Base-by-base conservation (phyloP, 2,888 invertebrate genomes). In the Diloba caeruleocephala region DNA sequence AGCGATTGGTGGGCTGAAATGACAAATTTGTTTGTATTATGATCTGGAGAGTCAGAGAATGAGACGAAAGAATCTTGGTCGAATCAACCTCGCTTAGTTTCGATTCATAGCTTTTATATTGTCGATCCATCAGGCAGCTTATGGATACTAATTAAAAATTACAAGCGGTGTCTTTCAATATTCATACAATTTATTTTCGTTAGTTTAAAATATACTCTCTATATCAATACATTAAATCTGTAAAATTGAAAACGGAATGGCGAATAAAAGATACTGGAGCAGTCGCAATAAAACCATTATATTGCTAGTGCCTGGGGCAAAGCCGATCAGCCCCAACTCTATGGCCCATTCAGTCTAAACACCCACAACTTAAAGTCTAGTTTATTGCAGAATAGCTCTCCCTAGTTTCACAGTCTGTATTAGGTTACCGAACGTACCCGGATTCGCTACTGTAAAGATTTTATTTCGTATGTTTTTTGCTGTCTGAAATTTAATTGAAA, bases 401-500 rank as follows among this genome's bases (percentile, higher is more conserved):
- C 62, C 66, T 62, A 64, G 59, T 68, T 73, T 61, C 44, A 62
- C 78, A 74, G 79, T 71, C 67, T 65, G 81, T 83, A 81, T 87
- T 83, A 77, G 76, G 81, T 84, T 84, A 84, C 79, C 66, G 70
- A 76, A 63, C 60, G 79, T 81, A 74, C 57, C 51, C 53, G 78
- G 87, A 79, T 67, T 64, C 69, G 80, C 81, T 78, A 75, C 79
- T 78, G 76, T 76, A 67, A 55, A 74, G 64, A 77, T 58, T 63
- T 58, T 78, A 71, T 76, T 78, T 77, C 65, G 59, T 74, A 65
- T 79, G 73, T 81, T 82, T 80, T 79, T 74, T 76, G 68, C 44
- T 50, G 76, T 70, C 76, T 79, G 73, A 71, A 71, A 76, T 78
- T 76, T 79, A 79, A 84, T 85, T 81, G 79, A 74, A 75, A 76